Conservation (phyloP, 2,797 vertebrate genomes). For the Acipenser oxyrinchus region DNA sequence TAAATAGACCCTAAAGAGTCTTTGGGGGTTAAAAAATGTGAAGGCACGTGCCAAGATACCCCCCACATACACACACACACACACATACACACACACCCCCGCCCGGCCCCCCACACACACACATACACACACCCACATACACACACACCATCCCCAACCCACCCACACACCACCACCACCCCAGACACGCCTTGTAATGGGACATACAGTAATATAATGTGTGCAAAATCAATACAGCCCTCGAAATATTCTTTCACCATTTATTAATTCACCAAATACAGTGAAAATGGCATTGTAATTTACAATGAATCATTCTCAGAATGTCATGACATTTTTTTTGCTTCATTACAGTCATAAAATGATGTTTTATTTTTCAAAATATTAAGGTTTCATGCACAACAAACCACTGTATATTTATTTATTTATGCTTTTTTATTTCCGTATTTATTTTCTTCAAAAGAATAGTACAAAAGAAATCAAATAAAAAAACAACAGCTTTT, state of each 20-base stretch:
- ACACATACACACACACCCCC: too few species aligned
- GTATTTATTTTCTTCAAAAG: constrained; percentile 80
- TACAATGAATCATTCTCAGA: constrained; percentile 94
- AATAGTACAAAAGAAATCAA: constrained; percentile 84
- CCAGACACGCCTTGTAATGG: not conserved
- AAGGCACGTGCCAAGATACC: too few species aligned
- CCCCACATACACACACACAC: too few species aligned
- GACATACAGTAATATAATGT: constrained; percentile 17
- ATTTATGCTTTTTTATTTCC: constrained; percentile 12
- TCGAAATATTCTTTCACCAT: constrained; percentile 68
- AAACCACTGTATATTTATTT: constrained; percentile 49
- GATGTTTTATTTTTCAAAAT: constrained; percentile 82
- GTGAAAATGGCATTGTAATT: constrained; percentile 94
- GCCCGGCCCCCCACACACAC: too few species aligned
- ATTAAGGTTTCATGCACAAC: constrained; percentile 86
- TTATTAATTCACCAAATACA: constrained; percentile 96
- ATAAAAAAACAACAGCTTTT: constrained; percentile 61
- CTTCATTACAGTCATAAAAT: constrained; percentile 79
- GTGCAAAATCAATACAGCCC: constrained; percentile 36
- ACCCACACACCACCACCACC: too few species aligned
- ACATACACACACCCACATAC: too few species aligned
- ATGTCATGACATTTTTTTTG: constrained; percentile 80
- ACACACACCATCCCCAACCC: too few species aligned
- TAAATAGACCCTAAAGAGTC: too few species aligned
- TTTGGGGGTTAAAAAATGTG: too few species aligned